Evolutionary conservation across 2,113 vertebrate genomes (phyloP).

Genomic region (Megaleporinus macrocephalus): DNA sequence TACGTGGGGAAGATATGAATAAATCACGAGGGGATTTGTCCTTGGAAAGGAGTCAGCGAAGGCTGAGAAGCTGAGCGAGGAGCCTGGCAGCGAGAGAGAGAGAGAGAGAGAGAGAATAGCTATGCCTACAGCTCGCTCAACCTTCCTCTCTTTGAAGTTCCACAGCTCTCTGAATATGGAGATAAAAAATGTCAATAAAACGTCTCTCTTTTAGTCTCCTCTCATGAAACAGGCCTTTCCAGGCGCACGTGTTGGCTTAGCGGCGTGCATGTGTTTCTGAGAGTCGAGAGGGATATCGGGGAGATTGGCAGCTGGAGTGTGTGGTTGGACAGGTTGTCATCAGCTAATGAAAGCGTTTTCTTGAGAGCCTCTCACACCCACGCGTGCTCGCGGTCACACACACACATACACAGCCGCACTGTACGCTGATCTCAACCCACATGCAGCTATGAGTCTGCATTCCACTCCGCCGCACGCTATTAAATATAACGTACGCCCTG

Average conservation of each 20-base stretch:
- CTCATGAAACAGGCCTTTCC: slow-evolving; percentile 8
- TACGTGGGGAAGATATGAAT: background rate
- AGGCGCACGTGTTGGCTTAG: too few species aligned
- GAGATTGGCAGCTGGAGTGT: slow-evolving; percentile 41
- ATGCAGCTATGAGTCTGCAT: background rate
- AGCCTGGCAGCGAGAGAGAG: background rate
- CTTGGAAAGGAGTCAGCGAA: slow-evolving; percentile 12
- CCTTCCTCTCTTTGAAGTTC: background rate
- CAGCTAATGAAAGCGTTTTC: slow-evolving; percentile 39
- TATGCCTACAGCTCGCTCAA: background rate
- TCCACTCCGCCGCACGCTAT: background rate
- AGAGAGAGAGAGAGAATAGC: background rate
- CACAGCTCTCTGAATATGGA: slow-evolving; percentile 7
- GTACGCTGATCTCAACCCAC: background rate
- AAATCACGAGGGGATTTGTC: slow-evolving; percentile 6
- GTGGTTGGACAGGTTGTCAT: slow-evolving; percentile 46
- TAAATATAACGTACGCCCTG: background rate
- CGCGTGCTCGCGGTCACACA: background rate
- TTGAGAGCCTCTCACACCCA: slow-evolving; percentile 9
- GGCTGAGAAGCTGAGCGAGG: background rate
- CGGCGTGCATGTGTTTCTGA: background rate
- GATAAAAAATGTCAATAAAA: slow-evolving; percentile 46
- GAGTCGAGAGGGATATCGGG: slow-evolving; percentile 19
- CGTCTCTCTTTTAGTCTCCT: slow-evolving; percentile 14
- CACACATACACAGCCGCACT: slow-evolving; percentile 10